Conservation (phyloP, 2,113 vertebrate genomes). For the Arizona elegans region DNA sequence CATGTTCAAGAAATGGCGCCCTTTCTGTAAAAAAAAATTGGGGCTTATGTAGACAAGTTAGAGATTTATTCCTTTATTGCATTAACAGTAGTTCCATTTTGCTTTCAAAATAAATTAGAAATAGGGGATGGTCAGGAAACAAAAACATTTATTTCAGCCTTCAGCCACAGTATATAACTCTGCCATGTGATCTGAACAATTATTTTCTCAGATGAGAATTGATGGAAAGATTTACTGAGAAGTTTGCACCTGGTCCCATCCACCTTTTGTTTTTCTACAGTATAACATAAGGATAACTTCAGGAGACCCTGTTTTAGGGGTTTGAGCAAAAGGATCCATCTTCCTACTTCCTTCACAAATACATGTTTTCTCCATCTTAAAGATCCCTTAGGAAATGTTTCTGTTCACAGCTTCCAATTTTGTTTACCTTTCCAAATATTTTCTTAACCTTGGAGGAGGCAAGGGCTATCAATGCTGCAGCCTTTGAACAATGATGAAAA, state of each 20-base stretch:
- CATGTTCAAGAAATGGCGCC: too few relatives aligned
- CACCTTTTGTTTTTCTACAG: neutral
- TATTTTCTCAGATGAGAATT: neutral
- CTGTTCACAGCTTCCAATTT: neutral
- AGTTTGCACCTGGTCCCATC: neutral
- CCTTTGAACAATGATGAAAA: neutral
- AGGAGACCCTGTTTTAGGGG: neutral
- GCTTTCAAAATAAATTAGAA: neutral
- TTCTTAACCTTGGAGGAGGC: neutral
- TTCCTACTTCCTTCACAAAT: too few relatives aligned
- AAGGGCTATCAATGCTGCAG: neutral
- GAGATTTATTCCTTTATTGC: neutral
- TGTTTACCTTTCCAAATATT: neutral
- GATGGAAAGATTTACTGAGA: neutral
- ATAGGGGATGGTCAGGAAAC: neutral
- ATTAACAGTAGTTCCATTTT: neutral
- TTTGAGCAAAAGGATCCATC: neutral
- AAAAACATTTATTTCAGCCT: neutral
- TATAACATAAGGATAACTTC: neutral
- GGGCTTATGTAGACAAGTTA: neutral
- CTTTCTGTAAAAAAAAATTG: too few relatives aligned
- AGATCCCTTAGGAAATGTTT: neutral
- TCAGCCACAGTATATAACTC: neutral
- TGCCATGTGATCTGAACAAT: neutral
- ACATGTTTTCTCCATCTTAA: neutral